Evolutionary conservation across 2,888 invertebrate species (phyloP), one percentile per base, ranked within the genome.

Genomic region (Catonia carolina): DNA sequence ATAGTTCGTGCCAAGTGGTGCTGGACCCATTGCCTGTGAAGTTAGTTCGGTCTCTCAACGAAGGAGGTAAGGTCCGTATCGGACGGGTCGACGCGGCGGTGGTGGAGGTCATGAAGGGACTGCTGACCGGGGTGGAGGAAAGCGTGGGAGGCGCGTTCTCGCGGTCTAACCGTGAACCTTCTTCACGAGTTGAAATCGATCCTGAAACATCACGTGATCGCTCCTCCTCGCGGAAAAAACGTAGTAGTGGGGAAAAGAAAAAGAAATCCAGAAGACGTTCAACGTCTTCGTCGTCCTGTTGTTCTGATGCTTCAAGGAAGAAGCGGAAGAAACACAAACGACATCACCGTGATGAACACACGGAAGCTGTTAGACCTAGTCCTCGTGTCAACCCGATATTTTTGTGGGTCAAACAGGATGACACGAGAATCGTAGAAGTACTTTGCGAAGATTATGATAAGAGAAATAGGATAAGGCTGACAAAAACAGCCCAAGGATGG

Each of bases 391-490:
- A 87, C 69, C 89, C 89, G 64, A 85, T 90, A 64, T 90, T 90
- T 73, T 79, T 90, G 65, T 90, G 89, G 89, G 86, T 86, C 61
- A 84, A 85, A 70, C 86, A 87, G 72, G 81, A 81, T 66, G 85
- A 88, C 73, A 85, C 86, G 62, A 81, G 81, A 70, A 88, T 90
- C 72, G 83, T 87, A 70, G 86, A 87, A 73, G 89, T 90, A 67
- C 82, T 84, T 73, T 89, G 89, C 75, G 90, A 90, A 74, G 89
- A 90, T 72, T 89, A 89, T 78, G 89, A 90, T 76, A 82, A 85
- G 71, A 78, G 87, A 59, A 90, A 90, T 75, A 85, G 89, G 60
- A 86, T 90, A 68, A 83, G 86, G 67, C 76, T 90, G 70, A 86
- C 87, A 65, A 89, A 89, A 71, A 89, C 89, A 18, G 78, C 85